Conservation (phyloP, 1,140 invertebrate species). For the Cylas formicarius region DNA sequence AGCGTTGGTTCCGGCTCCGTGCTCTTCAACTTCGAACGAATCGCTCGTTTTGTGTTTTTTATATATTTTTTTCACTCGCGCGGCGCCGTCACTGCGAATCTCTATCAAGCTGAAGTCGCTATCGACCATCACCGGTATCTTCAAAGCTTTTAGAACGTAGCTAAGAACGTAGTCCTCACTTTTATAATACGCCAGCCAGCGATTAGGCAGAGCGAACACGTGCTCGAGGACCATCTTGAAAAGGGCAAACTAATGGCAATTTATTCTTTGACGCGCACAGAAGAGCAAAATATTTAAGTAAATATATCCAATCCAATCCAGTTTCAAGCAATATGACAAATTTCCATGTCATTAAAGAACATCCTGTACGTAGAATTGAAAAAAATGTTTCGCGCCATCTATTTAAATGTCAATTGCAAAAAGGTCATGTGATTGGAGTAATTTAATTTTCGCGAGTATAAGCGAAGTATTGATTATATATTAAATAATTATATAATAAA, state of each 20-base stretch:
- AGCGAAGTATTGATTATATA: no score
- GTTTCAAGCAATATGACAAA: no score
- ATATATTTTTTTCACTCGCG: slow-evolving; percentile 30
- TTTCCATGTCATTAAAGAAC: no score
- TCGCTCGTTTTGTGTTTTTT: slow-evolving; percentile 15
- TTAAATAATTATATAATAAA: no score
- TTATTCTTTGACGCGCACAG: background rate
- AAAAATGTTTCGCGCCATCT: no score
- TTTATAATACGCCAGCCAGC: slow-evolving; percentile 4
- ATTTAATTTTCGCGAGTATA: no score
- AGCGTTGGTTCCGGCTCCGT: slow-evolving; percentile 23
- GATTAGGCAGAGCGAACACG: slow-evolving; percentile 3
- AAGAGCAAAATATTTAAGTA: background rate
- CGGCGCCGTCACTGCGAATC: slow-evolving; percentile 9
- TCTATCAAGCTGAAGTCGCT: slow-evolving; percentile 32
- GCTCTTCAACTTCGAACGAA: slow-evolving; percentile 25
- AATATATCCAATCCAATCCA: background rate
- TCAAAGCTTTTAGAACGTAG: slow-evolving; percentile 8
- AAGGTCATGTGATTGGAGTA: no score
- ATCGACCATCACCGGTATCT: slow-evolving; percentile 32
- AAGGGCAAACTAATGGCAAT: background rate
- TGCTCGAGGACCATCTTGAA: slow-evolving; percentile 5
- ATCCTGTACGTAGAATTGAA: no score
- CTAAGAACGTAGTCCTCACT: background rate
- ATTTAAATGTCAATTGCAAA: no score